Percentiles rank a stretch among this genome's conserved stretches.
Conservation (phyloP, 2,888 invertebrate genomes). For the Stegana nigrithorax region DNA sequence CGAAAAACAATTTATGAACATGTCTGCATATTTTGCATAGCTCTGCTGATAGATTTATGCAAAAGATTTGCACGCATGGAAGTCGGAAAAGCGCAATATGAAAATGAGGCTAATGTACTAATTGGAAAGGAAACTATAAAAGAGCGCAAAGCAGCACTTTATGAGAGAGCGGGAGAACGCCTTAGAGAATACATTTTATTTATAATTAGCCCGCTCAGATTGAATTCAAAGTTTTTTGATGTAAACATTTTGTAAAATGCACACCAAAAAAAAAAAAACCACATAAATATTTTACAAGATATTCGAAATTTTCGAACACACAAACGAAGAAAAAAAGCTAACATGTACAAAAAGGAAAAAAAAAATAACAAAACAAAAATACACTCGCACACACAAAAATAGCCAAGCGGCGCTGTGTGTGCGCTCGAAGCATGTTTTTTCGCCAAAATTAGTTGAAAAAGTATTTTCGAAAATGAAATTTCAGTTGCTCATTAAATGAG, state of each 20-base stretch:
- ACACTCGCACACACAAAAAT: no score
- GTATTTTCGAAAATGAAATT: background rate
- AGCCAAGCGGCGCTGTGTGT: no score
- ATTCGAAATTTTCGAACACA: conserved; percentile 5
- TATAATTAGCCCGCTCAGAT: conserved; percentile 1
- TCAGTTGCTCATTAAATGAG: conserved; percentile 6
- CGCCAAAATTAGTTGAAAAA: conserved; percentile 10
- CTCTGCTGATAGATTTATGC: conserved; percentile 49
- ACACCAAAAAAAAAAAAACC: background rate
- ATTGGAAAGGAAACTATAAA: no score
- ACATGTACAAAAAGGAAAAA: conserved; percentile 11
- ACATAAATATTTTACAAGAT: background rate
- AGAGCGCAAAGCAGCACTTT: no score
- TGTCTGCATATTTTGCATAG: conserved; percentile 52
- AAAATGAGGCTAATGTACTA: no score
- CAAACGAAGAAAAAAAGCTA: conserved; percentile 20
- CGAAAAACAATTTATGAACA: conserved; percentile 50
- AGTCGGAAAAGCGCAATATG: no score
- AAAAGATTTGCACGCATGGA: no score
- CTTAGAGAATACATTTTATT: background rate
- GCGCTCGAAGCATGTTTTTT: conserved; percentile 5
- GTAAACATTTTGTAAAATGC: conserved; percentile 14
- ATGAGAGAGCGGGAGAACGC: no score
- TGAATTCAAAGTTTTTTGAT: conserved; percentile 4
- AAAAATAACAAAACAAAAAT: conserved; percentile 18